phyloP scores from a whole-genome alignment of 2,113 vertebrate species.

The Notiomystis cincta region DNA sequence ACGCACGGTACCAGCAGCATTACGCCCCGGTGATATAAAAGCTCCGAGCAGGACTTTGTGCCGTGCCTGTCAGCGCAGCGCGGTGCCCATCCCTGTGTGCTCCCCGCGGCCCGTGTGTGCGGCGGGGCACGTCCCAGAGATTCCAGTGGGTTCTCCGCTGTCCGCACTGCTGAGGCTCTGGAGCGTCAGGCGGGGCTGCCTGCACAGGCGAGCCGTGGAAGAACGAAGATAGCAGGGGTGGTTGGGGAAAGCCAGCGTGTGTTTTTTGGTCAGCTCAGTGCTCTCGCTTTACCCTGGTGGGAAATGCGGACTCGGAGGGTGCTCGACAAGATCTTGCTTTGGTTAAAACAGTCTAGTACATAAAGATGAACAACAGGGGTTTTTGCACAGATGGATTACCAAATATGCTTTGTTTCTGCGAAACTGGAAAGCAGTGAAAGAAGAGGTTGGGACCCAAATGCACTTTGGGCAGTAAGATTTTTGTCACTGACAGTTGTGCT shows the following conservation, averaged over 20 bases:
- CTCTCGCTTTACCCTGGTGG: background rate
- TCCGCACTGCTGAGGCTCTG: background rate
- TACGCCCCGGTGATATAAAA: fast-evolving
- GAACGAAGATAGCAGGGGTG: too few relatives aligned
- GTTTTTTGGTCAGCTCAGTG: background rate
- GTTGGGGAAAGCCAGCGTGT: background rate
- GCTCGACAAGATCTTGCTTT: background rate
- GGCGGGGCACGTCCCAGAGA: background rate
- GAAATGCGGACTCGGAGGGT: background rate
- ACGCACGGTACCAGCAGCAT: fast-evolving
- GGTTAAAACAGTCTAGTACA: background rate
- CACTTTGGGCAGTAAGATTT: background rate
- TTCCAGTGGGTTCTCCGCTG: background rate
- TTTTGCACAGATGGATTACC: background rate
- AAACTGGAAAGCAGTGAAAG: background rate
- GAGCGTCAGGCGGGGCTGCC: background rate
- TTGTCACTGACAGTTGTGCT: background rate
- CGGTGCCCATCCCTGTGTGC: background rate
- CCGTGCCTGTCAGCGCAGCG: background rate
- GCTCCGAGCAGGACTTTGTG: background rate
- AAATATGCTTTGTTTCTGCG: background rate
- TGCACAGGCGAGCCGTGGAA: fast-evolving
- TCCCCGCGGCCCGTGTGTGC: background rate
- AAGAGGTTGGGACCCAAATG: background rate
- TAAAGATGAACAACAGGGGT: background rate